A percentile compares a stretch with the other conserved stretches of the same genome.
Conservation (phyloP, 2,797 vertebrate genomes). For the Syngnathus acus region DNA sequence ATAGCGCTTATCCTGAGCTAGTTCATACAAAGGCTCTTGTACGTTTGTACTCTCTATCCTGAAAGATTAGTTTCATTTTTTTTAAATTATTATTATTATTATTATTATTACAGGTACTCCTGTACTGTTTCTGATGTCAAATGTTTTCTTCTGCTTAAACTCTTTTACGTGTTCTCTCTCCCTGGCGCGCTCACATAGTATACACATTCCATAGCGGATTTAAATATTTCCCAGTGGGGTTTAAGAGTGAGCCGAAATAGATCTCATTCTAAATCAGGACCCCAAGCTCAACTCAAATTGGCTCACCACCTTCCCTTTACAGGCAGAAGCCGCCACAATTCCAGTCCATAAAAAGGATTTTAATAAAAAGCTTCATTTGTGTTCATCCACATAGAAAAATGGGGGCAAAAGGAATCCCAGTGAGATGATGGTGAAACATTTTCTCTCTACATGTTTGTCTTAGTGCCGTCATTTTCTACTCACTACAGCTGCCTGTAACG, state of each 20-base stretch:
- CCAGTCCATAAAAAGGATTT: constrained; percentile 5
- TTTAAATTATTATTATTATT: neutral
- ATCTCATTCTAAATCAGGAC: constrained; percentile 70
- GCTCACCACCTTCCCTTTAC: constrained; percentile 12
- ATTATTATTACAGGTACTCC: neutral
- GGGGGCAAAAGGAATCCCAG: neutral
- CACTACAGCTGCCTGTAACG: neutral
- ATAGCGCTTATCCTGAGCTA: constrained; percentile 28
- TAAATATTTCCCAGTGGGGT: constrained; percentile 62
- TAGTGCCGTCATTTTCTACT: neutral
- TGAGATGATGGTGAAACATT: neutral
- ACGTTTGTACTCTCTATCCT: neutral
- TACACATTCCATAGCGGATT: constrained; percentile 55
- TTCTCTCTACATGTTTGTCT: neutral
- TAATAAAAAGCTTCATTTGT: constrained; percentile 19
- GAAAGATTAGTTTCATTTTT: neutral
- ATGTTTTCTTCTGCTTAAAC: constrained; percentile 12
- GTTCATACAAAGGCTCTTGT: constrained; percentile 13
- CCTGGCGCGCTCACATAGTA: neutral
- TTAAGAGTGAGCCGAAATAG: constrained; percentile 67
- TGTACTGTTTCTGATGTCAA: constrained; percentile 11
- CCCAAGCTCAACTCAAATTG: constrained; percentile 39
- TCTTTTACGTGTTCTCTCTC: neutral
- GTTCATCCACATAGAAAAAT: neutral
- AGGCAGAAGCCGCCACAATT: constrained; percentile 38